Percentiles rank a stretch among this genome's conserved stretches.
phyloP scores from a whole-genome alignment of 2,113 vertebrate genomes.

The Ammodytes marinus region DNA sequence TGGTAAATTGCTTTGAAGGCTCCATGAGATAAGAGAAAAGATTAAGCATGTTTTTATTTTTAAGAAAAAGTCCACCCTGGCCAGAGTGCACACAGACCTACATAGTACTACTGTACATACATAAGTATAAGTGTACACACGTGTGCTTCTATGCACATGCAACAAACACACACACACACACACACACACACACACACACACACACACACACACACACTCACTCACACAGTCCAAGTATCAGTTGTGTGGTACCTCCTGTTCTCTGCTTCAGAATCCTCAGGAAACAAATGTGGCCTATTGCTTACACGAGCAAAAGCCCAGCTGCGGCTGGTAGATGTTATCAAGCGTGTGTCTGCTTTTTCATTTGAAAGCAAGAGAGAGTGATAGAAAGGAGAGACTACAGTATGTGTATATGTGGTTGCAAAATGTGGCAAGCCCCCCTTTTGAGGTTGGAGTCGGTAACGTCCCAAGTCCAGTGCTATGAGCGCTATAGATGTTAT shows the following conservation, averaged over 20 bases:
- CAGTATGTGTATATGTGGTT: constrained; percentile 20
- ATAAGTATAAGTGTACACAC: constrained; percentile 3
- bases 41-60: constrained; percentile 81
- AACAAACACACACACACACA: background rate
- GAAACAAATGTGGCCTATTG: constrained; percentile 85
- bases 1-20: constrained; percentile 88
- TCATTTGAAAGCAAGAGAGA: constrained; percentile 50
- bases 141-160: background rate
- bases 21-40: constrained; percentile 88
- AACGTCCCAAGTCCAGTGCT: constrained; percentile 83
- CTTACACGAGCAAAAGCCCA: constrained; percentile 63
- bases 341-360: constrained; percentile 52
- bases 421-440: constrained; percentile 49
- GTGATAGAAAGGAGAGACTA: constrained; percentile 56
- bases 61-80: constrained; percentile 8
- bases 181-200: background rate
- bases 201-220: background rate
- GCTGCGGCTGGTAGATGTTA: constrained; percentile 70
- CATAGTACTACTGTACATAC: constrained; percentile 25
- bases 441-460: constrained; percentile 72
- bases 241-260: constrained; percentile 79
- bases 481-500: constrained; percentile 85
- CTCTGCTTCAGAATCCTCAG: constrained; percentile 86
- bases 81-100: constrained; percentile 20
- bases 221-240: constrained; percentile 33